A percentile compares a stretch with the other conserved stretches of the same genome.
Conservation (phyloP, 2,888 invertebrate genomes). For the Cabera pusaria region DNA sequence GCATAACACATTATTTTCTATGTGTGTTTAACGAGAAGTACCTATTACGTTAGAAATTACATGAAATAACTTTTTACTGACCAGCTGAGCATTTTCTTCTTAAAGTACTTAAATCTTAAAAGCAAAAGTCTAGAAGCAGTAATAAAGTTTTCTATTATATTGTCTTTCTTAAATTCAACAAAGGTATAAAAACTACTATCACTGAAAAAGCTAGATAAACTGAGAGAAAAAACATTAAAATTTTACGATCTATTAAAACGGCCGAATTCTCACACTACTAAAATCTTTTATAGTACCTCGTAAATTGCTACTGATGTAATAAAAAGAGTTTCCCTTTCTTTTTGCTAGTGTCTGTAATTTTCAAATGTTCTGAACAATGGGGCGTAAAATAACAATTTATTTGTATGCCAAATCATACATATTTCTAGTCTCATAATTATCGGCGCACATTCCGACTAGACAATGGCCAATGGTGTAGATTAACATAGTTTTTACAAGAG, state of each 20-base stretch:
- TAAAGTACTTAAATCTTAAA: no score
- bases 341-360: conserved; percentile 17
- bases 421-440: conserved; percentile 25
- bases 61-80: no score
- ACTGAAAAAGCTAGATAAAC: background rate
- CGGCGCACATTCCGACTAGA: conserved; percentile 11
- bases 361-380: conserved; percentile 27
- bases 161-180: no score
- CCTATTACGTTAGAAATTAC: no score
- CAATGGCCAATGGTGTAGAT: conserved; percentile 16
- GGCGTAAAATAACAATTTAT: conserved; percentile 26
- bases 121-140: no score
- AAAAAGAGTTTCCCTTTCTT: conserved; percentile 22
- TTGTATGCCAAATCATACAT: conserved; percentile 22
- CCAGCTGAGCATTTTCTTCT: no score
- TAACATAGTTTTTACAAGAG: conserved; percentile 27
- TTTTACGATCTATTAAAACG: conserved; percentile 10
- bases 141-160: no score
- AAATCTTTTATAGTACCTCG: conserved; percentile 12
- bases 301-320: conserved; percentile 8
- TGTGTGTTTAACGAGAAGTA: no score
- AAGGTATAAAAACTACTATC: no score
- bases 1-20: no score
- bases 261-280: conserved; percentile 8
- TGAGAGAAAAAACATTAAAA: conserved; percentile 3